Conservation (phyloP, 2,797 vertebrate species). For the Novumbra hubbsi region DNA sequence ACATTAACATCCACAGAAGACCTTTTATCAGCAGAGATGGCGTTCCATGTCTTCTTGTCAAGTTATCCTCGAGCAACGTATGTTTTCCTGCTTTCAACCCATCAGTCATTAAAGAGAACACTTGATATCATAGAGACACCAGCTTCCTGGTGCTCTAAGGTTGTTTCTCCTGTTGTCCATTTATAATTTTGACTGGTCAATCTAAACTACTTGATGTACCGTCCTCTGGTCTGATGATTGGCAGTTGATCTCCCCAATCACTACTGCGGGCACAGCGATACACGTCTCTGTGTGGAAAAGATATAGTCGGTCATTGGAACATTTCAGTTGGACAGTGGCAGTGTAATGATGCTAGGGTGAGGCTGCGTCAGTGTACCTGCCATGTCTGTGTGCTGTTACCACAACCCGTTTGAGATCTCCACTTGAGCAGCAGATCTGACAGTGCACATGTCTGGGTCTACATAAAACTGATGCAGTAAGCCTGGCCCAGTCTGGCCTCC, state of each 20-base stretch:
- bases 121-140: not conserved
- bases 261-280: constrained; percentile 85
- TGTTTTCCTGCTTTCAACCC: not conserved
- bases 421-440: constrained; percentile 74
- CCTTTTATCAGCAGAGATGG: not conserved
- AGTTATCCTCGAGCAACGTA: not conserved
- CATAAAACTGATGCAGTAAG: constrained; percentile 72
- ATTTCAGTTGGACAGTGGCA: not conserved
- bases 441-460: constrained; percentile 80
- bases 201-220: constrained; percentile 44
- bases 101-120: not conserved
- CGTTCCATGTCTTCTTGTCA: not conserved
- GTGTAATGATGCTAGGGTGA: not conserved
- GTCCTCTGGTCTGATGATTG: constrained; percentile 47
- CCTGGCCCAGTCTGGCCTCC: constrained; percentile 70
- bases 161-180: not conserved
- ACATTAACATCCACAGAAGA: not conserved
- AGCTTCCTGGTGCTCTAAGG: not conserved
- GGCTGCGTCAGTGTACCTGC: constrained; percentile 65
- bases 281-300: constrained; percentile 66
- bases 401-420: constrained; percentile 75
- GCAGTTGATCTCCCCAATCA: constrained; percentile 82
- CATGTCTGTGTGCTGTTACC: constrained; percentile 74
- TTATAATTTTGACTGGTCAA: constrained; percentile 11
- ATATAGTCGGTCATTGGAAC: constrained; percentile 8